These are phyloP conservation scores for Pontoporia blainvillei DNA, from an alignment of 2,113 vertebrate genomes.

Conservation along the genomic window DNA sequence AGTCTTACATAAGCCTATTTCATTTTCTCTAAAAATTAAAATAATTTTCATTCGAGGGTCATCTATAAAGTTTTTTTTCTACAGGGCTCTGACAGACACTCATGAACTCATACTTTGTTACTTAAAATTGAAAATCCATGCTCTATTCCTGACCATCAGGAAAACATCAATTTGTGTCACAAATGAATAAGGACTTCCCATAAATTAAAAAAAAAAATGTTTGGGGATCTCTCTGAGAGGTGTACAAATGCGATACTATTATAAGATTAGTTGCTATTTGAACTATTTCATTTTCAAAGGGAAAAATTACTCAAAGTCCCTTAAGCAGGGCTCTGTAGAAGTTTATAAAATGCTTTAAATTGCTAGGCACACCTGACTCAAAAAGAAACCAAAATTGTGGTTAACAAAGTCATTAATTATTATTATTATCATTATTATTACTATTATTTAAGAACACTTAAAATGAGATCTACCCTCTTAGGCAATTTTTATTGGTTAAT, in stretches of 20 bases:
- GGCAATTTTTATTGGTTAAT: background rate
- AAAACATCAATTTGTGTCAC: conserved; percentile 1
- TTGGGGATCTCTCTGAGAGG: background rate
- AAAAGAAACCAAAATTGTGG: background rate
- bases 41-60: background rate
- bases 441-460: background rate
- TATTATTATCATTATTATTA: background rate
- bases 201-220: background rate
- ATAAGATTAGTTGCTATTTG: background rate
- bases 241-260: background rate
- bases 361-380: background rate
- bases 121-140: conserved; percentile 13
- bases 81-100: background rate
- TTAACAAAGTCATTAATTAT: background rate
- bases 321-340: background rate
- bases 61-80: background rate
- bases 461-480: background rate
- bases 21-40: conserved; percentile 3
- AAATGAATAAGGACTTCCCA: background rate
- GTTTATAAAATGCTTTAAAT: background rate
- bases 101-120: background rate
- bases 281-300: background rate
- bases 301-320: background rate
- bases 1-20: background rate
- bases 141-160: background rate